Evolutionary conservation across 2,113 vertebrate species (phyloP), one percentile per base, ranked within the genome.

Genomic region (Erythrolamprus reginae): DNA sequence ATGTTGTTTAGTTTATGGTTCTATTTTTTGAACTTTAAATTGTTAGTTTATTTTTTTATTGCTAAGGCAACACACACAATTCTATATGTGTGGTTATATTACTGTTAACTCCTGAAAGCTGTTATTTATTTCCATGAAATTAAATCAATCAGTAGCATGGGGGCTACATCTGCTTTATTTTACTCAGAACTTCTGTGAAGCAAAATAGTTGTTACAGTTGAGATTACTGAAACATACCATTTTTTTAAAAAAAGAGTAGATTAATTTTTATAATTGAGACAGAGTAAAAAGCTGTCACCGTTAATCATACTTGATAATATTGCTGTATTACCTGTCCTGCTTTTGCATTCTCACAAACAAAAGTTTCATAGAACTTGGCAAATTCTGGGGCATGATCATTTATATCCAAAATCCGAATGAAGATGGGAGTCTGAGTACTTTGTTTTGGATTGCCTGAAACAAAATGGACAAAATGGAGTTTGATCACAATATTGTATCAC

Each of bases 291-390:
- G 55, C 85, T 28, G 1, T 10, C 0, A 19, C 28, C 17, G 0
- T 23, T 23, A 89, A 33, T 12, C 84, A 86, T 3, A 8, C 4
- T 45, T 13, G 1, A 91, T 38, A 1, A 3, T n/a, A 91, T 88
- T 19, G 82, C 90, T 91, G 33, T 9, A 33, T 92, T 97, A 98
- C 97, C 97, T 98, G 97, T 50, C 97, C 97, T 91, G 97, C 94
- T 96, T 98, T 98, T 95, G 97, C 97, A 93, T 98, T 98, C 96
- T 98, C 97, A 95, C 97, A 98, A 91, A 98, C 97, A 96, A 97
- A 97, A 6, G 97, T 98, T 94, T 98, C 97, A 92, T 98, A 98
- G 84, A 97, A 97, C 90, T 94, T 96, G 65, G 96, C 97, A 95
- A 98, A 97, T 89, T 98, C 97, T 4, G 97, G 97, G 51, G 97